Conservation (phyloP, 2,797 vertebrate species). For the Galaxias olidus region DNA sequence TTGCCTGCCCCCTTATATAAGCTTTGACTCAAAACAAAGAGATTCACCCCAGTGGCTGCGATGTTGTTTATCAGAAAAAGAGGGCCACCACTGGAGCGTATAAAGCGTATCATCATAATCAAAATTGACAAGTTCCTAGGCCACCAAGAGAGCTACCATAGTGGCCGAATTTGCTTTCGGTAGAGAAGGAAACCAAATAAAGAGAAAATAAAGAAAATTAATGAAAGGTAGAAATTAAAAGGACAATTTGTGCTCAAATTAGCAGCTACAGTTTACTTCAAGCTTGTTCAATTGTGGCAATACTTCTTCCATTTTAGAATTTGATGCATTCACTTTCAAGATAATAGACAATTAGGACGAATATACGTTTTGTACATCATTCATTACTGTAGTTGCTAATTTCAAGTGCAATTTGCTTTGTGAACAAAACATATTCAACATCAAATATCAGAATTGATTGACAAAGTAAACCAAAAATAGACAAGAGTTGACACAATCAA, state of each 20-base stretch:
- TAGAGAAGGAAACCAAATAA: conserved; percentile 72
- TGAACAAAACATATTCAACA: conserved; percentile 80
- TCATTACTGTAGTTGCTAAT: conserved; percentile 80
- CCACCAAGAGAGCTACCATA: conserved; percentile 71
- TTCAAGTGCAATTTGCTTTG: conserved; percentile 75
- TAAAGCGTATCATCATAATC: conserved; percentile 70
- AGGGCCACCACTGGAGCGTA: conserved; percentile 71
- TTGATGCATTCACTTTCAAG: background rate
- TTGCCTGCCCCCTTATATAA: conserved; percentile 65
- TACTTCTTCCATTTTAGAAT: conserved; percentile 16
- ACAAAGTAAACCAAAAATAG: conserved; percentile 78
- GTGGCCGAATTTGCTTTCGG: conserved; percentile 72
- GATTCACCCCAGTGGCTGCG: conserved; percentile 72
- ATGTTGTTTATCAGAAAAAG: conserved; percentile 54
- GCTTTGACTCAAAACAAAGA: conserved; percentile 74
- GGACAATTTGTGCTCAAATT: conserved; percentile 77
- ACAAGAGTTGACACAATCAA: conserved; percentile 74
- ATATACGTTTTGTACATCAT: background rate
- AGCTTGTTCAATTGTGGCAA: conserved; percentile 7
- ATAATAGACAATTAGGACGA: background rate
- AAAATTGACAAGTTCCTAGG: conserved; percentile 71
- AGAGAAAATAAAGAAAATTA: conserved; percentile 72
- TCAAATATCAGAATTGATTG: conserved; percentile 76
- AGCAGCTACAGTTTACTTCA: conserved; percentile 75
- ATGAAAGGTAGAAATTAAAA: conserved; percentile 73